These are phyloP conservation scores for Panzeria rudis DNA, from an alignment of 2,888 invertebrate species.

Conservation along the genomic window DNA sequence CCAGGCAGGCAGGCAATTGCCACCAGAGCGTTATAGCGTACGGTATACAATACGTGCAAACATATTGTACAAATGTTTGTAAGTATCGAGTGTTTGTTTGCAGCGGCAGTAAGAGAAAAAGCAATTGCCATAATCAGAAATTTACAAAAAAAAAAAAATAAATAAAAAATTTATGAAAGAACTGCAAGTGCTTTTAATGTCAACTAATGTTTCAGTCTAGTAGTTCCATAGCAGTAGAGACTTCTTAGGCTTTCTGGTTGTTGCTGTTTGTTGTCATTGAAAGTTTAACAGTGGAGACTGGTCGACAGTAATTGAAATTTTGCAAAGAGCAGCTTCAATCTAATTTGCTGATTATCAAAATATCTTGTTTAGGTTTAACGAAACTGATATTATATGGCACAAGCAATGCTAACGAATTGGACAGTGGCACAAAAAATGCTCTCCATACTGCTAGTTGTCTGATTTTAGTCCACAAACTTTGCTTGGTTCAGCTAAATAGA, in stretches of 20 bases:
- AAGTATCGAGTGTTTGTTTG: not conserved
- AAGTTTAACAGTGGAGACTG: not conserved
- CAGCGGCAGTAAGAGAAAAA: not conserved
- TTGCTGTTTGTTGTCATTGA: constrained; percentile 26
- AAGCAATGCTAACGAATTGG: not conserved
- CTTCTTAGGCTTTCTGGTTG: not conserved
- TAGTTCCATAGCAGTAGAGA: constrained; percentile 52
- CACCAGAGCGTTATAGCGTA: constrained; percentile 55
- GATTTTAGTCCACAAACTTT: too few species aligned
- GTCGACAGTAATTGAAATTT: constrained; percentile 15
- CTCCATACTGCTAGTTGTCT: too few species aligned
- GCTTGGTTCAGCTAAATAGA: too few species aligned
- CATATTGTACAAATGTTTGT: constrained; percentile 1
- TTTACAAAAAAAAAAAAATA: not conserved
- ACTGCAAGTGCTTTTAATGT: constrained; percentile 66
- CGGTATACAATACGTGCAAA: constrained; percentile 11
- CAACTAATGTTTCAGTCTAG: constrained; percentile 72
- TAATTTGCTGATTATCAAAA: not conserved
- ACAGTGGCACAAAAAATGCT: not conserved
- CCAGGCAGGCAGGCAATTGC: constrained; percentile 48
- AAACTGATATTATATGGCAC: not conserved
- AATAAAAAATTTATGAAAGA: not conserved
- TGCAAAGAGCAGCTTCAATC: not conserved
- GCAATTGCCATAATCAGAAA: constrained; percentile 4
- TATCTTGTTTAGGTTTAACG: not conserved